Percentiles rank a stretch among this genome's conserved stretches.
These are phyloP conservation scores for Sternarchorhynchus goeldii DNA, from an alignment of 2,797 vertebrate genomes.

Conservation along the genomic window DNA sequence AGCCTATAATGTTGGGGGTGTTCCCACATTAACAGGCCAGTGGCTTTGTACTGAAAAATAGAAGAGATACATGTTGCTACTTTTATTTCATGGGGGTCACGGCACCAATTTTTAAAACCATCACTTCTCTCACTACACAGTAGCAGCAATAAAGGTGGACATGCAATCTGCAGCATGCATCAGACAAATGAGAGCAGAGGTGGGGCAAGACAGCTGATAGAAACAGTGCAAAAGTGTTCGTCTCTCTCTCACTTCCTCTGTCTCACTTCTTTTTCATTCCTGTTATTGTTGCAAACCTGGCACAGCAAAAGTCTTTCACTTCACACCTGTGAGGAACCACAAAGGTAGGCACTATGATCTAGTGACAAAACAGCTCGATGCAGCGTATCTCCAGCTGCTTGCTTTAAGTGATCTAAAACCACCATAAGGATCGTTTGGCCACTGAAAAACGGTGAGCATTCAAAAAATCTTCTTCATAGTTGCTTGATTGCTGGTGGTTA, in stretches of 20 bases:
- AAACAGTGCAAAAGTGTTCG: slow-evolving; percentile 38
- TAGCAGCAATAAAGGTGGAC: slow-evolving; percentile 52
- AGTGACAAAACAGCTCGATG: not conserved
- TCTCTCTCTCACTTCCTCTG: too few species aligned
- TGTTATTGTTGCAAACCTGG: slow-evolving; percentile 7
- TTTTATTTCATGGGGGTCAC: slow-evolving; percentile 57
- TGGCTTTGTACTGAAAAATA: slow-evolving; percentile 54
- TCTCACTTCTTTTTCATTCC: not conserved
- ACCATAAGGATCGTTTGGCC: not conserved
- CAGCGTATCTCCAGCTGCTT: too few species aligned
- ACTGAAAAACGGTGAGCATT: not conserved
- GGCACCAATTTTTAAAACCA: slow-evolving; percentile 56
- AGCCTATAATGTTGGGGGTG: slow-evolving; percentile 30
- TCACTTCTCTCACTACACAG: slow-evolving; percentile 55
- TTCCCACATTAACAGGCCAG: slow-evolving; percentile 48
- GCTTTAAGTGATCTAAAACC: too few species aligned
- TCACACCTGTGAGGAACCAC: slow-evolving; percentile 9
- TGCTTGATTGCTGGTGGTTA: slow-evolving; percentile 15
- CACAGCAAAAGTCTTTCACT: slow-evolving; percentile 17
- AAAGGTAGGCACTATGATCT: not conserved
- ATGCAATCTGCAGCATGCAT: slow-evolving; percentile 52
- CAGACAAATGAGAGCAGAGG: slow-evolving; percentile 54
- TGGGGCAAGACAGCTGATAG: slow-evolving; percentile 39
- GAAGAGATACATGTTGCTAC: slow-evolving; percentile 40
- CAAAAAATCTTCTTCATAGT: slow-evolving; percentile 15